Evolutionary conservation across 2,888 invertebrate genomes (phyloP).

Genomic region (Troilus luridus): DNA sequence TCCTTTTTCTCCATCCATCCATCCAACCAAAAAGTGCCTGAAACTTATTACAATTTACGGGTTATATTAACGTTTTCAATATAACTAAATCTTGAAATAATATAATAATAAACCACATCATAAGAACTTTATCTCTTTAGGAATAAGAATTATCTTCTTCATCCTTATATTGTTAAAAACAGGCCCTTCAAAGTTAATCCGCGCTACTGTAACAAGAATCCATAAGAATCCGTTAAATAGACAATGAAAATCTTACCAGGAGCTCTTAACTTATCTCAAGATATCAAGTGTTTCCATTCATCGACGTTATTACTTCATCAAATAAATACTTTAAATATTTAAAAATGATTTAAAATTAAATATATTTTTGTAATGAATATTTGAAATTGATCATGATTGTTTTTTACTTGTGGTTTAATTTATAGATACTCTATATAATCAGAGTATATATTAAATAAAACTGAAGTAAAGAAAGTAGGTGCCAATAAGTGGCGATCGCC

Average conservation of each 20-base stretch:
- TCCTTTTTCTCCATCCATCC: neutral
- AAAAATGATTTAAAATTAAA: neutral
- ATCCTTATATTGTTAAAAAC: neutral
- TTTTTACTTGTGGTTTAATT: too few species aligned
- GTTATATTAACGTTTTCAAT: neutral
- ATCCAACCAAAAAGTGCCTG: neutral
- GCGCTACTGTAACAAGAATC: neutral
- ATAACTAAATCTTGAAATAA: neutral
- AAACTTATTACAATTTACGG: neutral
- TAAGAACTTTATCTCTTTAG: neutral
- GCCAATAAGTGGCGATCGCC: too few species aligned
- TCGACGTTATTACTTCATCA: neutral
- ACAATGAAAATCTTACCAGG: neutral
- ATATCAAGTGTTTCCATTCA: neutral
- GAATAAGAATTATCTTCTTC: neutral
- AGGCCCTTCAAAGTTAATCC: neutral
- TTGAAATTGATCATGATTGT: too few species aligned
- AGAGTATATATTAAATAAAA: too few species aligned
- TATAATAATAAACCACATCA: neutral
- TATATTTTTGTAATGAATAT: neutral
- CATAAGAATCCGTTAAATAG: neutral
- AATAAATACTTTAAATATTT: neutral
- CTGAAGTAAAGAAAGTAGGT: too few species aligned
- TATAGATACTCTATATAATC: too few species aligned
- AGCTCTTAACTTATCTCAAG: constrained; percentile 16